Base-by-base conservation (phyloP, 2,797 vertebrate species). In the Cossypha heuglini region DNA sequence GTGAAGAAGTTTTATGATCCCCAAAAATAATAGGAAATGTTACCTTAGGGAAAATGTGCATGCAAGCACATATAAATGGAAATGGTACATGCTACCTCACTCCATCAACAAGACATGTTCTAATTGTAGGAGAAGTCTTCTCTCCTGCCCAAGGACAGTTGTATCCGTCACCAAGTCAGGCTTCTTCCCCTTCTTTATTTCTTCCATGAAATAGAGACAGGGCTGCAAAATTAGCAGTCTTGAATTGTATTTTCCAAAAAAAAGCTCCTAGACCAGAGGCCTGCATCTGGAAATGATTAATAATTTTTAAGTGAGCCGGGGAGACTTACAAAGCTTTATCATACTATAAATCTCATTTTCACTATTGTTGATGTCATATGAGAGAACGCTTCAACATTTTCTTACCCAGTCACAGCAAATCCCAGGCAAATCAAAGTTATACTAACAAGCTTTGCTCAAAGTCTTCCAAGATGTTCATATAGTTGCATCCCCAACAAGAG, bases 11-110 rank as follows among this genome's bases (percentile, higher is more conserved):
- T 96, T 95, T 96, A 95, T 54, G 91, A 94, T 86, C 38, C 43
- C 28, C 11, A 16, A 90, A 94, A 94, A 88, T 95, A 95, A 95
- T 80, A 95, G 82, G 43, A 95, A 97, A 93, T 25, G 42, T 93
- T 95, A 94, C 90, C 94, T 94, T 95, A 94, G 94, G 89, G 94
- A 96, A 89, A 83, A 38, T 62, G 69, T 45, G 51, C 58, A 77
- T 64, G 74, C 49, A 86, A 86, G 45, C 49, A 88, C 75, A 90
- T 93, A 92, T 88, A 94, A 86, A 93, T 88, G 77, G 69, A 94
- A 96, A 90, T 78, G 19, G 15, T 84, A 77, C 68, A 49, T 66
- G 28, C 9, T 31, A 88, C 46, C 29, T 35, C 43, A 77, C 42
- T 96, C 75, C 25, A 83, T 80, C 89, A 94, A 38, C 26, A 79